Percentiles rank a stretch among this genome's conserved stretches.
These are phyloP conservation scores for Heterodera schachtii DNA, from an alignment of 1,140 invertebrate species.

Conservation along the genomic window DNA sequence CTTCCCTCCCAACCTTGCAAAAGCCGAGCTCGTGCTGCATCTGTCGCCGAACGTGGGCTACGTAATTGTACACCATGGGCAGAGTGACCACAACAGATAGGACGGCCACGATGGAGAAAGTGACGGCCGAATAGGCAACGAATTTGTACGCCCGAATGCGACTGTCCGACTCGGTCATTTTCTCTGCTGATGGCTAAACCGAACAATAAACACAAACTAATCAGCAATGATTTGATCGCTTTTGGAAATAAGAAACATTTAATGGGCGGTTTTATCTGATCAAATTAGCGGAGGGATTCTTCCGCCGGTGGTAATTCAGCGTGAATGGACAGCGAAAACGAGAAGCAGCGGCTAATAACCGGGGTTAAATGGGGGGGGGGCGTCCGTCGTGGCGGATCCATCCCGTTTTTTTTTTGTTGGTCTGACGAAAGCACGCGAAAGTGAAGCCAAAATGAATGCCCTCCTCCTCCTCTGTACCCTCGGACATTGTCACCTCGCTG, in stretches of 20 bases:
- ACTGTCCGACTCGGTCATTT: slow-evolving; percentile 53
- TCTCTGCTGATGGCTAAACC: slow-evolving; percentile 6
- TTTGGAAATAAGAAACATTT: background rate
- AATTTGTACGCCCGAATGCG: slow-evolving; percentile 56
- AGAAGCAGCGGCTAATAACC: background rate
- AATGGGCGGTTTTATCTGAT: background rate
- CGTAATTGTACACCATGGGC: slow-evolving; percentile 60
- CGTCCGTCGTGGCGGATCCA: background rate
- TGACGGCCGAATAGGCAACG: slow-evolving; percentile 57
- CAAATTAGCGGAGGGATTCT: background rate
- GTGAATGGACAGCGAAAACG: background rate
- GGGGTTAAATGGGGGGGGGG: background rate
- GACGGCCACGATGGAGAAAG: slow-evolving; percentile 54
- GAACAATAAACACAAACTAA: no score
- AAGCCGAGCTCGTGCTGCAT: slow-evolving; percentile 58
- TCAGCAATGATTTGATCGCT: background rate
- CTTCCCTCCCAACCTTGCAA: slow-evolving; percentile 44
- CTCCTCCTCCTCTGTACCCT: no score
- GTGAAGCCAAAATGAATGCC: no score
- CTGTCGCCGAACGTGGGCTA: slow-evolving; percentile 52
- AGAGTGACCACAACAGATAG: slow-evolving; percentile 53
- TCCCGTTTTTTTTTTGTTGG: background rate
- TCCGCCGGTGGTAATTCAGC: background rate
- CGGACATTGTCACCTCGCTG: no score
- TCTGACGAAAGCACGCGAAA: no score